Conservation (phyloP, 2,888 invertebrate genomes). For the Dasysyrphus albostriatus region DNA sequence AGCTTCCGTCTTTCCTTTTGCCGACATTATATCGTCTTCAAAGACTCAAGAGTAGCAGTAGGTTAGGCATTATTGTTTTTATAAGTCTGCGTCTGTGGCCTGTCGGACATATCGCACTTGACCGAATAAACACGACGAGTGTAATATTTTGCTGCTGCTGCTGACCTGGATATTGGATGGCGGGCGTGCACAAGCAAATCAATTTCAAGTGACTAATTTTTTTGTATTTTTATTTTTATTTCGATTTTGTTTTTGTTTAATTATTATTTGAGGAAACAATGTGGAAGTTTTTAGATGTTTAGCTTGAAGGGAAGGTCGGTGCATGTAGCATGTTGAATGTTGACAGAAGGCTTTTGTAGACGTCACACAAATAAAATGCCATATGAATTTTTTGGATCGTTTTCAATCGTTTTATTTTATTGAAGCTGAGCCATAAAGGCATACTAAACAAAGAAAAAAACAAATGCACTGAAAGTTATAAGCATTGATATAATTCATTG, state of each 20-base stretch:
- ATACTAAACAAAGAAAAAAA: background rate
- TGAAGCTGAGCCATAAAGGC: background rate
- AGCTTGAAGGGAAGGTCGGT: background rate
- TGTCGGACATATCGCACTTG: conserved; percentile 21
- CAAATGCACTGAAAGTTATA: background rate
- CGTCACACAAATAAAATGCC: background rate
- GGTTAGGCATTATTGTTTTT: background rate
- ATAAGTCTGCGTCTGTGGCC: conserved; percentile 7
- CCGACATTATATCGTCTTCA: background rate
- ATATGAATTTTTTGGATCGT: background rate
- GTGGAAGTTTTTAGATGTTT: background rate
- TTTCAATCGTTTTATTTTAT: background rate
- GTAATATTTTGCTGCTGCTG: conserved; percentile 6
- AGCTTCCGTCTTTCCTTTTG: conserved; percentile 8
- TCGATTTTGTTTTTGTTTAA: background rate
- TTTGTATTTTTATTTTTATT: no score
- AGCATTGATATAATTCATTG: background rate
- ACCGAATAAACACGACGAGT: conserved; percentile 13
- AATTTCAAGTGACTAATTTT: conserved; percentile 13
- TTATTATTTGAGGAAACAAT: background rate
- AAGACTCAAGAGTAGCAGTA: background rate
- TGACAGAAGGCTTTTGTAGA: conserved; percentile 16
- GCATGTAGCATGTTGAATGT: background rate
- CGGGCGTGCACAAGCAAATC: background rate
- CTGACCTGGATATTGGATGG: conserved; percentile 17